A percentile compares a stretch with the other conserved stretches of the same genome.
Conservation (phyloP, 1,140 invertebrate genomes). For the Oryctes rhinoceros region DNA sequence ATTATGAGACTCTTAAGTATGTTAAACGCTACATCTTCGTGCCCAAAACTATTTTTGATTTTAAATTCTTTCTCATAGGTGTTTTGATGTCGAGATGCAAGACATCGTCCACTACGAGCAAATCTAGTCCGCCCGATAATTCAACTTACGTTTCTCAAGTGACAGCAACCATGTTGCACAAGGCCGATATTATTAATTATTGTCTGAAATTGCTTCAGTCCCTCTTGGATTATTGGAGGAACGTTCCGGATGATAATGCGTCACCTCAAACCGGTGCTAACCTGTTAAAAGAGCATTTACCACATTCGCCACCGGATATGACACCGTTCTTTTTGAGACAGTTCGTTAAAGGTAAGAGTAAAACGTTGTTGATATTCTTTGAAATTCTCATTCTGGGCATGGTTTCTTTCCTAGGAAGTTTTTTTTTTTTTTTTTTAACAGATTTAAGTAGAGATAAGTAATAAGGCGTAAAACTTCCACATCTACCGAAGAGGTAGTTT, state of each 20-base stretch:
- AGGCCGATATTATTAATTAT: slow-evolving; percentile 82
- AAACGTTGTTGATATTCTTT: too few species aligned
- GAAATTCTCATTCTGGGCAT: too few species aligned
- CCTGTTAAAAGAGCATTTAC: slow-evolving; percentile 83
- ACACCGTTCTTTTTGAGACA: slow-evolving; percentile 94
- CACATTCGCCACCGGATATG: slow-evolving; percentile 88
- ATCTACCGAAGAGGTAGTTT: too few species aligned
- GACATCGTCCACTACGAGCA: slow-evolving; percentile 50
- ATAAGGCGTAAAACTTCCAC: too few species aligned
- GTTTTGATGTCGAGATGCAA: slow-evolving; percentile 83
- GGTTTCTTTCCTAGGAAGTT: too few species aligned
- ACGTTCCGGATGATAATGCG: slow-evolving; percentile 61
- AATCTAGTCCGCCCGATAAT: slow-evolving; percentile 61
- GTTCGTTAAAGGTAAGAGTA: slow-evolving; percentile 78
- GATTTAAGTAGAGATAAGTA: too few species aligned
- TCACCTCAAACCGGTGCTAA: slow-evolving; percentile 63
- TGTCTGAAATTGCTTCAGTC: slow-evolving; percentile 83
- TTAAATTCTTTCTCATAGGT: slow-evolving; percentile 61
- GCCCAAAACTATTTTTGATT: background rate
- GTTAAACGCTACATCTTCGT: slow-evolving; percentile 50
- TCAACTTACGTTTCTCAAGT: slow-evolving; percentile 76
- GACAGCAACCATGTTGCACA: slow-evolving; percentile 79
- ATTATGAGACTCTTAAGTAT: slow-evolving; percentile 83
- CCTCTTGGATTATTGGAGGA: slow-evolving; percentile 84
- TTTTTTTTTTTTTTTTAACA: too few species aligned